Base-by-base conservation (phyloP, 2,113 vertebrate species). In the Danionella cerebrum region DNA sequence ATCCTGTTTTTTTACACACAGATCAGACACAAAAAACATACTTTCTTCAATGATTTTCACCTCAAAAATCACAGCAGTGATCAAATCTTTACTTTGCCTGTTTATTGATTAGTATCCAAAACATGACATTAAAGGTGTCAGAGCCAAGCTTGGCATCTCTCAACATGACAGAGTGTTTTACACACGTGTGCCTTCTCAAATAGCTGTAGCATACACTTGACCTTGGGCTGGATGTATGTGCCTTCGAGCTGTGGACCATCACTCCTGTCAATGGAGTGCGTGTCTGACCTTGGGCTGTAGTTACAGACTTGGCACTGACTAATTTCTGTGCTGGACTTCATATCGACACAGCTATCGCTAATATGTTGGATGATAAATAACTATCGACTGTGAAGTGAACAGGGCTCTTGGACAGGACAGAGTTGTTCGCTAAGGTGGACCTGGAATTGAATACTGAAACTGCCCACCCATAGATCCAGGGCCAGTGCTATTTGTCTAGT, bases 341-440 rank as follows among this genome's bases (percentile, higher is more conserved):
- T 86, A 89, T 86, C 79, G 85, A 87, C 85, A 79, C 84, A 83
- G 84, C 85, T 83, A 85, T 87, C 78, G 75, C 84, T 87, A 86
- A 84, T 85, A 83, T 87, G 80, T 84, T 74, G 72, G 84, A 87
- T 84, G 84, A 88, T 83, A 81, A 85, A 85, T 83, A 85, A 82
- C 79, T 80, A 84, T 85, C 75, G 79, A 82, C 80, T 71, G 76
- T 76, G 67, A 58, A 71, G 84, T 84, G 81, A 77, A 79, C 60
- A 33, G 31, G 55, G 50, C 60, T 48, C 31, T 62, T 66, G 54
- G 54, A 72, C 65, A 66, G 31, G 57, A 47, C 45, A 16, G 39
- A 64, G 27, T 24, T 12, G 19, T 11, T 39, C 12, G 6, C 65
- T 68, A 45, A 68, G 3, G 11, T 60, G 25, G 39, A 60, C 39